Evolutionary conservation across 2,888 invertebrate genomes (phyloP), one percentile per base, ranked within the genome.

Genomic region (Bembecia ichneumoniformis): DNA sequence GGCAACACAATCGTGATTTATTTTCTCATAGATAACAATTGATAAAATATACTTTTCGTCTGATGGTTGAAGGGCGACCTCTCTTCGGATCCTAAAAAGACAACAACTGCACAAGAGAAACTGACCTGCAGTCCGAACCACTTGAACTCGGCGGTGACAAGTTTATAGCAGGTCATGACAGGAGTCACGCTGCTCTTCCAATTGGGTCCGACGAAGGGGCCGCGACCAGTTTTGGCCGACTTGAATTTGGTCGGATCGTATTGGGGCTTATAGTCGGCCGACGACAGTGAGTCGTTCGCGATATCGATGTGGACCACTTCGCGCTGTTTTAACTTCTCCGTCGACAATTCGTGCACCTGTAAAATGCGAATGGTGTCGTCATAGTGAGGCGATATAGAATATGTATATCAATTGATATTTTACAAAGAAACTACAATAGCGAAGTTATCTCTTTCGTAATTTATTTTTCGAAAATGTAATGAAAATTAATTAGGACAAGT

Each of bases 151-250:
- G 95, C 94, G 35, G 97, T 96, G 64, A 99, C 98, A 61, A 99
- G 89, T 86, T 99, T 99, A 86, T 99, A 99, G 78, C 97, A 97
- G 48, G 97, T 98, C 99, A 99, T 99, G 54, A 98, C 94, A 14
- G 97, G 97, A 49, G 92, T 87, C 46, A 91, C 90, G 43, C 89
- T 90, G 51, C 91, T 89, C 82, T 92, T 92, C 97, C 97, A 97
- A 58, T 92, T 91, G 60, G 91, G 88, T 1, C 92, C 92, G 54
- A 88, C 80, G 51, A 99, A 90, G 40, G 98, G 98, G 7, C 99
- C 99, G 66, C 99, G 91, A 13, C 95, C 96, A 13, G 98, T 98
- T 89, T 98, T 98, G 66, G 86, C 81, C 47, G 98, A 98, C 77
- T 94, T 93, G 83, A 95, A 98, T 76, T 92, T 93, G 46, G 90